Evolutionary conservation across 2,113 vertebrate genomes (phyloP), one percentile per base, ranked within the genome.

Genomic region (Osmerus eperlanus): DNA sequence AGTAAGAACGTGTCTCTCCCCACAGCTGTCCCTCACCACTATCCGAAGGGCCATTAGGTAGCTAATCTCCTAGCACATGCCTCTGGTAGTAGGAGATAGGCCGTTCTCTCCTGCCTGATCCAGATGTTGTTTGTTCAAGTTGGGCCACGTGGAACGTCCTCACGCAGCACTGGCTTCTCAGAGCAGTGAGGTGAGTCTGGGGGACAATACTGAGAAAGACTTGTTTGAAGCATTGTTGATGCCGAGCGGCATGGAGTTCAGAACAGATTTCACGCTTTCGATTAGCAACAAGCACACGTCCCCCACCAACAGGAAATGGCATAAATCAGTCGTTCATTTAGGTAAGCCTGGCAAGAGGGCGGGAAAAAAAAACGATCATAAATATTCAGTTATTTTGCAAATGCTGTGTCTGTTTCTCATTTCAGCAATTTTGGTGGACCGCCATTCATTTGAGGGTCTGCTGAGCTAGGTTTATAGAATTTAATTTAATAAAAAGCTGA

Each of bases 61-160:
- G 32, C 82, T 82, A 77, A 82, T 86, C 70, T 86, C 62, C 62
- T 68, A 36, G 62, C 28, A 79, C 78, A 77, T 79, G 79, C 78
- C 74, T 79, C 79, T 83, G 76, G 83, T 82, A 77, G 83, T 81
- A 56, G 28, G 23, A 29, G 23, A 32, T 4, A 14, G 16, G 53
- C 25, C 23, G 12, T 16, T 68, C 21, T 56, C 16, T 51, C 25
- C 16, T 68, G 66, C 36, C 47, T 56, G 62, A 25, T 66, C 79
- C 82, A 84, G 79, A 74, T 81, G 79, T 84, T 77, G 54, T 72
- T 74, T 70, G 32, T 53, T 61, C n/a, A 36, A 68, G 65, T 6
- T 15, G 19, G 68, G 56, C 62, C 28, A 36, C 1, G 32, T 69
- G 69, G 47, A 36, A 9, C n/a, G 13, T 32, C 61, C 36, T 32